Evolutionary conservation across 2,797 vertebrate genomes (phyloP), one percentile per base, ranked within the genome.

Genomic region (Acanthurus leucopareius): DNA sequence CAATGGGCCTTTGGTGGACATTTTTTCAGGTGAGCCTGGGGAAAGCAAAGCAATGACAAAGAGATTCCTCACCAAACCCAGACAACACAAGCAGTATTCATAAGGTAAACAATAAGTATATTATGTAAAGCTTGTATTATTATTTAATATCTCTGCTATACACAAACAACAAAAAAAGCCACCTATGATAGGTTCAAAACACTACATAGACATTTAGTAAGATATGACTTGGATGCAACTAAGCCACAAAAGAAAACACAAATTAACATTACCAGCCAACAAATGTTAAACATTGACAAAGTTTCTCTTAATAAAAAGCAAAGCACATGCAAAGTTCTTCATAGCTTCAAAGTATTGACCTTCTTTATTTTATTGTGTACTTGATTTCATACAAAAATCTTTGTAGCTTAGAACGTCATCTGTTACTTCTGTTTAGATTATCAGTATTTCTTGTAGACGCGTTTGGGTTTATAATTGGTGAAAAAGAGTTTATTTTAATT

Each of bases 1-100:
- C 97, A 0, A 96, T 96, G 35, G 97, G 97, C 62, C 96, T 93
- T 92, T 99, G 97, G 81, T 98, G 97, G 67, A 97, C 95, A 3
- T 99, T 98, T 91, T 91, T 1, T 97, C 32, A 97, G 75, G 97
- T 98, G 76, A 98, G 90, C 86, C 97, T 98, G 78, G 13, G 25
- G 52, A 85, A 15, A 71, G 25, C 28, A 0, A 15, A 77, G 19
- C 69, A 17, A 78, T 13, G 1, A 74, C 11, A 17, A 44, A 44
- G 2, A 42, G n/a, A 72, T 66, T 53, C 53, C 19, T 15, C 8
- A 3, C 45, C 15, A 54, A 57, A n/a, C 15, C 56, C 5, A 49
- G 17, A 47, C 14, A 25, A 51, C 38, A 0, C 20, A 45, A 25
- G 53, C 14, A 28, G 42, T 35, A 17, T 32, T 32, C 19, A 44